Percentiles rank a stretch among this genome's conserved stretches.
phyloP scores from a whole-genome alignment of 2,797 vertebrate genomes.

The Graptemys geographica region DNA sequence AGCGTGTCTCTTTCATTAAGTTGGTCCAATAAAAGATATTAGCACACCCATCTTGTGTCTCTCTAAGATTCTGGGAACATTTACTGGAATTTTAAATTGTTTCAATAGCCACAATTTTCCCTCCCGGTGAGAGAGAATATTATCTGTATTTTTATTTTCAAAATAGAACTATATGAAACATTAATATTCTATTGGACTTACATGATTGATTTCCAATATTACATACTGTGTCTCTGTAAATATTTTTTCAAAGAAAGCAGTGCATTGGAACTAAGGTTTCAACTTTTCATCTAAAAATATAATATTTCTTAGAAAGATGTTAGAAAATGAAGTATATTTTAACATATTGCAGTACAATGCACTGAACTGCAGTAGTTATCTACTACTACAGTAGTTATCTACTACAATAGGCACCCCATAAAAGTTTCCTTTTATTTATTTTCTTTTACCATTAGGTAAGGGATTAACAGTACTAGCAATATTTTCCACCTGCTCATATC shows the following conservation, averaged over 20 bases:
- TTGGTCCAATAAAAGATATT: not conserved
- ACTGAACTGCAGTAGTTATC: rapidly evolving
- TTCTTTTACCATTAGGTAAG: rapidly evolving
- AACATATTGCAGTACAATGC: not conserved
- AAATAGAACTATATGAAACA: not conserved
- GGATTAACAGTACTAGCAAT: not conserved
- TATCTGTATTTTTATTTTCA: not conserved
- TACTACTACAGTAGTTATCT: rapidly evolving
- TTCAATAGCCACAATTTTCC: not conserved
- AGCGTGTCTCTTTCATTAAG: not conserved
- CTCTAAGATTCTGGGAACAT: not conserved
- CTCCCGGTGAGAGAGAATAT: not conserved
- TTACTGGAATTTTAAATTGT: slow-evolving; percentile 6
- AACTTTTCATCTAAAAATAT: not conserved
- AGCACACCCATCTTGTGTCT: not conserved
- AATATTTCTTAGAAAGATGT: not conserved
- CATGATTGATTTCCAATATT: not conserved
- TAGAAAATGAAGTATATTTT: not conserved
- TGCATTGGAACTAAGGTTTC: not conserved
- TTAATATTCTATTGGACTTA: not conserved
- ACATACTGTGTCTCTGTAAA: too few species aligned
- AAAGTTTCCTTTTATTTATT: not conserved
- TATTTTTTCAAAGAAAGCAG: too few species aligned
- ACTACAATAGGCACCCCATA: too few species aligned
- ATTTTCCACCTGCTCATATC: not conserved